phyloP scores from a whole-genome alignment of 2,888 invertebrate species.

The Norana najaformis region DNA sequence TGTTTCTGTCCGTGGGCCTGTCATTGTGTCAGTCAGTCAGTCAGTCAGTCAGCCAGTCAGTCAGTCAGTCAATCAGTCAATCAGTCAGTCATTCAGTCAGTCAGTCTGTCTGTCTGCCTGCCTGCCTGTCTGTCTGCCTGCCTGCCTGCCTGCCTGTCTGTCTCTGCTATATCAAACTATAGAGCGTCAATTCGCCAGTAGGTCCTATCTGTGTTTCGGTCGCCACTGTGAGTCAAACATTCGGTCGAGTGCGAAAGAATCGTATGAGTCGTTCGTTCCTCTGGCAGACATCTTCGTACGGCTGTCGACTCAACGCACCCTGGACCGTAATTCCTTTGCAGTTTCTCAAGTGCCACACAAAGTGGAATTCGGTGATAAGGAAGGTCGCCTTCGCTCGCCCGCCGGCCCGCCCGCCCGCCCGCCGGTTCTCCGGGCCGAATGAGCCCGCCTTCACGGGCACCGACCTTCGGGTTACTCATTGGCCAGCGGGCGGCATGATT shows the following conservation, averaged over 20 bases:
- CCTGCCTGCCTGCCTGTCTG: too few relatives aligned
- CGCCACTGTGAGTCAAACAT: too few relatives aligned
- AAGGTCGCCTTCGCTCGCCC: neutral
- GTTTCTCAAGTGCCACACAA: conserved; percentile 21
- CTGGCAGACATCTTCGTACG: neutral
- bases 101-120: neutral
- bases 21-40: too few relatives aligned
- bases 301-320: neutral
- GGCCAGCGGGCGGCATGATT: neutral
- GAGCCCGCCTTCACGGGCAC: neutral
- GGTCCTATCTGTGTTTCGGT: too few relatives aligned
- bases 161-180: too few relatives aligned
- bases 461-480: neutral
- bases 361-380: conserved; percentile 19
- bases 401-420: neutral
- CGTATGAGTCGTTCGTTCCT: too few relatives aligned
- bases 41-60: too few relatives aligned
- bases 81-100: neutral
- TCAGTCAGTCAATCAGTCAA: neutral
- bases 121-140: neutral
- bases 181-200: too few relatives aligned
- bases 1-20: too few relatives aligned
- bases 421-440: neutral
- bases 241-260: too few relatives aligned
- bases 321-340: neutral